Evolutionary conservation across 1,140 invertebrate genomes (phyloP).

Genomic region (Zeugodacus cucurbitae): DNA sequence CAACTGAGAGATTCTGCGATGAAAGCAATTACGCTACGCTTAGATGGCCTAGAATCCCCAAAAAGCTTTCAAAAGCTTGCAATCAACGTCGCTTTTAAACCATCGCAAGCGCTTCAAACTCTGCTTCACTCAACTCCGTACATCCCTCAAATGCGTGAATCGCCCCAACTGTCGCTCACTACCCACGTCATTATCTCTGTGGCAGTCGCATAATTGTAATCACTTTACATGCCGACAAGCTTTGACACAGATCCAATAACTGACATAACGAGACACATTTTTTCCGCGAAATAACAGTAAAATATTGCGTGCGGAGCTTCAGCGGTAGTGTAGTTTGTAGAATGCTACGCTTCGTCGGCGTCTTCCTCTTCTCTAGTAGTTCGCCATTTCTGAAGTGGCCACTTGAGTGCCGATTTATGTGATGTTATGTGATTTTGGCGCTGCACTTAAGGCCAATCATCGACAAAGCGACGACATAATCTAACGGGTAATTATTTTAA

Average conservation of each 20-base stretch:
- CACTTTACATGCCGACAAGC: constrained; percentile 12
- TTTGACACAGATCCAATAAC: background rate
- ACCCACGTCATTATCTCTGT: background rate
- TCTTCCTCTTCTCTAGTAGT: background rate
- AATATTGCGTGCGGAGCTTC: background rate
- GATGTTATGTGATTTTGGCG: background rate
- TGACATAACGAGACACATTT: background rate
- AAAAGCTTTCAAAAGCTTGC: background rate
- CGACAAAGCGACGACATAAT: background rate
- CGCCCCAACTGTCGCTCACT: background rate
- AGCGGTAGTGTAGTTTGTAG: background rate
- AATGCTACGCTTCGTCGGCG: background rate
- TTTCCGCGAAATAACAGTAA: background rate
- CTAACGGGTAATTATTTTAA: background rate
- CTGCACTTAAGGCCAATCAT: background rate
- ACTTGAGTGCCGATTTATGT: constrained; percentile 9
- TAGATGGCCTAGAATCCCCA: too few relatives aligned
- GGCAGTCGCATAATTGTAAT: background rate
- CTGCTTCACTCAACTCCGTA: too few relatives aligned
- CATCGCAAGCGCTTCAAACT: too few relatives aligned
- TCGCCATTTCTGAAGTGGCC: constrained; percentile 6
- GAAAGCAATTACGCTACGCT: too few relatives aligned
- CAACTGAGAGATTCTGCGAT: too few relatives aligned
- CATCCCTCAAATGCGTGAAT: background rate
- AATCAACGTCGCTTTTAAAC: too few relatives aligned